These are phyloP conservation scores for Poliocrania exsul DNA, from an alignment of 2,797 vertebrate genomes.

Conservation along the genomic window DNA sequence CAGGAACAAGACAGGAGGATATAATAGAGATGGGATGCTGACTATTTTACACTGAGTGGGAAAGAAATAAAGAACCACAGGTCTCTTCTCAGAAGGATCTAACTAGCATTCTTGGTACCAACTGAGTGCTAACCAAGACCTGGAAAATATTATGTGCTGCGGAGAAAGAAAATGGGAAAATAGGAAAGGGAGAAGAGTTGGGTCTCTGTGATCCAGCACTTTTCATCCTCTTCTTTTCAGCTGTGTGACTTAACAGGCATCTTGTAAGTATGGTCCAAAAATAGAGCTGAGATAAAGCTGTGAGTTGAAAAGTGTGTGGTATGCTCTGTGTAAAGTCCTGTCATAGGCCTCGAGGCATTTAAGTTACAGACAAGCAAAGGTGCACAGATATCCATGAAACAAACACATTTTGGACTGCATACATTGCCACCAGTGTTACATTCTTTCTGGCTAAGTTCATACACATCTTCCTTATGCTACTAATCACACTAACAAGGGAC, in stretches of 20 bases:
- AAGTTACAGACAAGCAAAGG: not conserved
- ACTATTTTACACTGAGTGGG: not conserved
- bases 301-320: not conserved
- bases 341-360: not conserved
- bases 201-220: not conserved
- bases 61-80: not conserved
- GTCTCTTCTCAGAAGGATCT: not conserved
- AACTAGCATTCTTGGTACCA: not conserved
- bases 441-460: not conserved
- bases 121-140: not conserved
- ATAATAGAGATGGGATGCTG: not conserved
- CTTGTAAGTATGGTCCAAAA: slow-evolving; percentile 35
- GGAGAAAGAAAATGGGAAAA: not conserved
- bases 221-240: slow-evolving; percentile 5
- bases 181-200: not conserved
- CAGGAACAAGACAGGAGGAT: not conserved
- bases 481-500: not conserved
- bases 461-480: not conserved
- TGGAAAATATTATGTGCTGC: not conserved
- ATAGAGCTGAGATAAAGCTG: slow-evolving; percentile 46
- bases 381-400: not conserved
- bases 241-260: slow-evolving; percentile 17
- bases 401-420: not conserved
- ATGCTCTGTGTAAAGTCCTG: slow-evolving; percentile 1
- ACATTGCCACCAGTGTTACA: not conserved